Conservation (phyloP, 1,140 invertebrate genomes). For the Nasonia giraulti region DNA sequence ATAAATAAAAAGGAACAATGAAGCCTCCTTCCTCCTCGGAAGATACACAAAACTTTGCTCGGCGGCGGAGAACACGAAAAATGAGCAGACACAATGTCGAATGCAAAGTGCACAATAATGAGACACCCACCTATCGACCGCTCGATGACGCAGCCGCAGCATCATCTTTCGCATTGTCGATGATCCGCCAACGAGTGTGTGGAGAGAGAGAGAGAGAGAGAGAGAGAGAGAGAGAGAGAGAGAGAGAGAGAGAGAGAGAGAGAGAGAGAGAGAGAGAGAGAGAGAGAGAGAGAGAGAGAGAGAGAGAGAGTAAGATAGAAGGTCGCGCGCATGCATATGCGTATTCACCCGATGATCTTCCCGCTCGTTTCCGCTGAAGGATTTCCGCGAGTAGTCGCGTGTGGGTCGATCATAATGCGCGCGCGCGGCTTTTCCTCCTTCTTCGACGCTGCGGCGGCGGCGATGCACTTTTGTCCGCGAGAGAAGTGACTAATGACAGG, state of each 20-base stretch:
- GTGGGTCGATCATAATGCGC: constrained; percentile 41
- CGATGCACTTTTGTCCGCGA: constrained; percentile 21
- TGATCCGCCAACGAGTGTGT: constrained; percentile 5
- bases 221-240: no score
- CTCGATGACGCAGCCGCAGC: constrained; percentile 34
- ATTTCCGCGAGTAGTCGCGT: constrained; percentile 35
- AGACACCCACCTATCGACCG: constrained; percentile 23
- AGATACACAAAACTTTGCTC: background rate
- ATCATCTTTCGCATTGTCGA: constrained; percentile 32
- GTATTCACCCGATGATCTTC: background rate
- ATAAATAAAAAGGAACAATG: constrained; percentile 36
- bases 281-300: background rate
- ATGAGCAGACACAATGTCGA: constrained; percentile 47
- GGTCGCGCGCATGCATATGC: background rate
- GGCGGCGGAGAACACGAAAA: background rate
- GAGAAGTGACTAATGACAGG: constrained; percentile 44
- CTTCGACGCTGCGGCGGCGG: background rate
- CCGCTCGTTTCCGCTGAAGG: constrained; percentile 36
- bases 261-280: background rate
- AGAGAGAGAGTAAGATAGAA: constrained; percentile 9
- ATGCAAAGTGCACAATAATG: constrained; percentile 52
- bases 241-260: no score
- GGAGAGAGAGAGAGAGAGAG: no score
- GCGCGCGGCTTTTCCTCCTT: constrained; percentile 7
- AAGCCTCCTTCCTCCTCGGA: constrained; percentile 23